Conservation (phyloP, 2,797 vertebrate species). For the Taenioides sp. region DNA sequence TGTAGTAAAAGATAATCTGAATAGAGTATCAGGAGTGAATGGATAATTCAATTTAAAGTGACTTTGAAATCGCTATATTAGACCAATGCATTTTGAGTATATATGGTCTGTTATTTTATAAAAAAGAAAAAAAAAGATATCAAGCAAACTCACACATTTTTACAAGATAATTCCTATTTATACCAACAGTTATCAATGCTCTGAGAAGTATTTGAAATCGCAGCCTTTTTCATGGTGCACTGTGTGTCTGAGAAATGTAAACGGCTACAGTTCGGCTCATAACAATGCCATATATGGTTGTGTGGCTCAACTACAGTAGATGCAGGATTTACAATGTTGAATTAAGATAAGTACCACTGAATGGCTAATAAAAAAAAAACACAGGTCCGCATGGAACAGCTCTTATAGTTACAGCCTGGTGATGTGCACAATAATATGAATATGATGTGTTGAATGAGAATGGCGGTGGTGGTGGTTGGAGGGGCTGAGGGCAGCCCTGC, state of each 20-base stretch:
- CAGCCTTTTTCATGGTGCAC: conserved; percentile 28
- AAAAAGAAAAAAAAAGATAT: too few species aligned
- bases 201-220: conserved; percentile 22
- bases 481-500: too few species aligned
- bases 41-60: not conserved
- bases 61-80: not conserved
- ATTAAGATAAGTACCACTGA: conserved; percentile 18
- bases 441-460: too few species aligned
- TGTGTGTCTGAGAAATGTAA: conserved; percentile 63
- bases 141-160: too few species aligned
- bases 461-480: too few species aligned
- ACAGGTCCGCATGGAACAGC: not conserved
- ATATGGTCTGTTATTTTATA: not conserved
- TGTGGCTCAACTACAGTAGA: conserved; percentile 34
- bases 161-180: not conserved
- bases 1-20: not conserved
- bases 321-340: conserved; percentile 35
- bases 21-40: not conserved
- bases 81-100: not conserved
- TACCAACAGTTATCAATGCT: not conserved
- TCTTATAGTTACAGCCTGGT: not conserved
- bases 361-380: not conserved
- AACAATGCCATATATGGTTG: conserved; percentile 73
- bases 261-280: conserved; percentile 53
- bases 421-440: too few species aligned